Conservation (phyloP, 2,113 vertebrate species). For the Bothrops jararaca region DNA sequence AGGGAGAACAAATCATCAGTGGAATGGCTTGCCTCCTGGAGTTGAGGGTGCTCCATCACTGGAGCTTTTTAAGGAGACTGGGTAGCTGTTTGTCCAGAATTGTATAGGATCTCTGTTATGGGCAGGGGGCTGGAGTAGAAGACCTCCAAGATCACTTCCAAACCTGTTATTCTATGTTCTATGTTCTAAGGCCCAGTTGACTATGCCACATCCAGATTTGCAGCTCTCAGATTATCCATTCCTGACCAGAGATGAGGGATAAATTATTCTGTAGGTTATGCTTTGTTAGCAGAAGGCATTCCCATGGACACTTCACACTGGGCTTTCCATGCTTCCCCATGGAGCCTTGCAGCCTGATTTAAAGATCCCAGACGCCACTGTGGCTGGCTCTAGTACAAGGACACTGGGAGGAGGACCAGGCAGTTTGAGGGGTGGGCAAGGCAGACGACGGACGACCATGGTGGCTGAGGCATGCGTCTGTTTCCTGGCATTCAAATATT, state of each 20-base stretch:
- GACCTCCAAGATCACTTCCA: neutral
- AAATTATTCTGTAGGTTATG: neutral
- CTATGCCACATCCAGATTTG: neutral
- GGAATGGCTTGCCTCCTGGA: too few relatives aligned
- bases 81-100: too few relatives aligned
- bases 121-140: too few relatives aligned
- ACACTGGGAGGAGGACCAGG: neutral
- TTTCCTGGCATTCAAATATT: conserved; percentile 11
- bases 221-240: neutral
- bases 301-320: neutral
- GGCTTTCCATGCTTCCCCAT: neutral
- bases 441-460: neutral
- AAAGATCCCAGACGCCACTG: neutral
- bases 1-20: too few relatives aligned
- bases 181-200: neutral
- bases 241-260: neutral
- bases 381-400: neutral
- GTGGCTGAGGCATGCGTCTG: neutral
- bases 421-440: neutral
- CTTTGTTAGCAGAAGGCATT: neutral
- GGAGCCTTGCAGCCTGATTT: neutral
- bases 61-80: too few relatives aligned
- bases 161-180: neutral
- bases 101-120: too few relatives aligned
- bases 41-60: too few relatives aligned